Evolutionary conservation across 2,113 vertebrate species (phyloP).

Genomic region (Antechinus stuartii): DNA sequence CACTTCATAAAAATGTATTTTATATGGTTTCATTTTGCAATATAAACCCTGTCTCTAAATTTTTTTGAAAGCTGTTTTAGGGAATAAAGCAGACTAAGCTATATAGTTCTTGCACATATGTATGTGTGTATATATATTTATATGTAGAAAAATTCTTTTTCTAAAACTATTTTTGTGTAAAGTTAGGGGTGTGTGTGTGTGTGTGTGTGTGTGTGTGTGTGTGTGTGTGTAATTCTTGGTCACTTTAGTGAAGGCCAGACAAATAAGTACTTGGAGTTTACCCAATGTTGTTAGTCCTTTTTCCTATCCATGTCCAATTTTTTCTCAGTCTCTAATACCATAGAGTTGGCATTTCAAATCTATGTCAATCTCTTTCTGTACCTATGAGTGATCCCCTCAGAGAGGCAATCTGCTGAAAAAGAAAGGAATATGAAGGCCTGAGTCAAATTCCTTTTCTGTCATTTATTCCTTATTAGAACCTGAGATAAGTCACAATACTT

Average conservation of each 20-base stretch:
- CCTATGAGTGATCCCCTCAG: neutral
- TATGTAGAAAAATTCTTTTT: too few species aligned
- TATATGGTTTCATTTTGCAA: slow-evolving; percentile 48
- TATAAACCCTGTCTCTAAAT: slow-evolving; percentile 48
- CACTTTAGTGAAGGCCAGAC: neutral
- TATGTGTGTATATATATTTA: too few species aligned
- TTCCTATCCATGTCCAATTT: neutral
- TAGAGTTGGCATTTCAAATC: neutral
- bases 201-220: too few species aligned
- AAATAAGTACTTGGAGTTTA: neutral
- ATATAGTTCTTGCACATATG: too few species aligned
- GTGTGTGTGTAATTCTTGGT: neutral
- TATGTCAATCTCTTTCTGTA: neutral
- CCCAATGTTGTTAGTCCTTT: neutral
- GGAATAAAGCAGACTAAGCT: slow-evolving; percentile 1
- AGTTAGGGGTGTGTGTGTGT: too few species aligned
- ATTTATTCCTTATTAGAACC: neutral
- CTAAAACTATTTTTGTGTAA: too few species aligned
- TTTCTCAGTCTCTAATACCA: neutral
- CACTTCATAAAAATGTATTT: slow-evolving; percentile 59
- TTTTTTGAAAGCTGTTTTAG: slow-evolving; percentile 34
- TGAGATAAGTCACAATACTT: neutral
- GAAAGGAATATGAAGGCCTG: neutral
- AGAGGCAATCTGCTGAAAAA: neutral
- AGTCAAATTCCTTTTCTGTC: neutral